Evolutionary conservation across 2,797 vertebrate species (phyloP).

Genomic region (Enteromius trimaculatus): DNA sequence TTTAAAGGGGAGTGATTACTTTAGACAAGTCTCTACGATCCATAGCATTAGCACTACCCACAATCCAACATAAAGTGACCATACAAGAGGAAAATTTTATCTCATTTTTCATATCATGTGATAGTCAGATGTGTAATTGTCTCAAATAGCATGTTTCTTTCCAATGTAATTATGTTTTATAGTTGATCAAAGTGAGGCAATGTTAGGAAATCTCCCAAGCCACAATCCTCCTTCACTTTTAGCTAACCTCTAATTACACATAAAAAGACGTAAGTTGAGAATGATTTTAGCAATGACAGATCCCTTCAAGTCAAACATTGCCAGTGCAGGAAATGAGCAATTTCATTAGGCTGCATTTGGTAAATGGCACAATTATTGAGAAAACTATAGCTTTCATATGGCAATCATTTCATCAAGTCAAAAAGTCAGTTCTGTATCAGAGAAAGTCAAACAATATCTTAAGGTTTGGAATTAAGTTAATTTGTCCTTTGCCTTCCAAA

Average conservation of each 20-base stretch:
- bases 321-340: conserved; percentile 46
- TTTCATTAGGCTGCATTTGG: conserved; percentile 37
- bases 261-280: conserved; percentile 36
- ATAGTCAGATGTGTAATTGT: conserved; percentile 27
- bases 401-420: conserved; percentile 11
- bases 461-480: neutral
- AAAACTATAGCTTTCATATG: conserved; percentile 14
- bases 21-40: neutral
- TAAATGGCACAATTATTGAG: conserved; percentile 46
- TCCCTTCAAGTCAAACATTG: conserved; percentile 38
- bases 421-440: conserved; percentile 9
- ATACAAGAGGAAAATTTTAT: conserved; percentile 10
- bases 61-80: neutral
- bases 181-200: conserved; percentile 50
- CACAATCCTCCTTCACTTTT: conserved; percentile 28
- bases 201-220: conserved; percentile 48
- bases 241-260: conserved; percentile 50
- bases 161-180: conserved; percentile 27
- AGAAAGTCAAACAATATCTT: conserved; percentile 14
- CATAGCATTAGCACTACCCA: conserved; percentile 25
- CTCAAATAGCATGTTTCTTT: conserved; percentile 35
- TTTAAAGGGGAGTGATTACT: neutral
- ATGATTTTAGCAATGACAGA: conserved; percentile 43
- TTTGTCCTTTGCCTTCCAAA: neutral
- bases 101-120: conserved; percentile 9